Evolutionary conservation across 2,113 vertebrate species (phyloP).

Genomic region (Montifringilla adamsi): DNA sequence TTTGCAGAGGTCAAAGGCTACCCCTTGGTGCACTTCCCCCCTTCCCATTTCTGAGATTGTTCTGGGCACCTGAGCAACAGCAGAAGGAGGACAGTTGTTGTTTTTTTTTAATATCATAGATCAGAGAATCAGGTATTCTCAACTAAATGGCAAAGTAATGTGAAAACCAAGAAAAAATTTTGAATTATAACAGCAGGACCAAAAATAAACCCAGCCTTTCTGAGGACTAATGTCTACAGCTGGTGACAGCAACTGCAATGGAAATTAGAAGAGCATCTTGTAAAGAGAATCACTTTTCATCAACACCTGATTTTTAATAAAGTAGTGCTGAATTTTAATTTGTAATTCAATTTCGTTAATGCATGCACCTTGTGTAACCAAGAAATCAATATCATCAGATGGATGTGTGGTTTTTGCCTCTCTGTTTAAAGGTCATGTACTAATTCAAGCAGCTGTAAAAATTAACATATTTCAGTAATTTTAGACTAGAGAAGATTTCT

Average conservation of each 20-base stretch:
- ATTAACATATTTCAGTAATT: background rate
- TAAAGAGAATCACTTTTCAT: conserved; percentile 25
- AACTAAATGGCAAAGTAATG: background rate
- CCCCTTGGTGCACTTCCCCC: background rate
- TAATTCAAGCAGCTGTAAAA: background rate
- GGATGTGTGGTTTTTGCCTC: background rate
- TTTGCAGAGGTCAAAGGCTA: background rate
- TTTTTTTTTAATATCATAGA: background rate
- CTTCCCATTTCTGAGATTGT: background rate
- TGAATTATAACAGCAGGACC: background rate
- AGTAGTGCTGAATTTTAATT: conserved; percentile 36
- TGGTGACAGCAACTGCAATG: background rate
- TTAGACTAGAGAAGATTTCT: background rate
- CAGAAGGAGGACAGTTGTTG: background rate
- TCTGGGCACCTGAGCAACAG: background rate
- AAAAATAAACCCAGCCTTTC: background rate
- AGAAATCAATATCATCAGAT: background rate
- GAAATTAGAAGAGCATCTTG: conserved; percentile 21
- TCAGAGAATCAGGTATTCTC: background rate
- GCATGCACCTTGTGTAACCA: background rate
- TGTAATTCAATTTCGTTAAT: conserved; percentile 26
- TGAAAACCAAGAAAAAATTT: background rate
- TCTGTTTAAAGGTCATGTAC: background rate
- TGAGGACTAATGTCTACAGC: background rate
- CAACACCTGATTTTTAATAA: conserved; percentile 48